Evolutionary conservation across 2,797 vertebrate genomes (phyloP).

Genomic region (Novumbra hubbsi): DNA sequence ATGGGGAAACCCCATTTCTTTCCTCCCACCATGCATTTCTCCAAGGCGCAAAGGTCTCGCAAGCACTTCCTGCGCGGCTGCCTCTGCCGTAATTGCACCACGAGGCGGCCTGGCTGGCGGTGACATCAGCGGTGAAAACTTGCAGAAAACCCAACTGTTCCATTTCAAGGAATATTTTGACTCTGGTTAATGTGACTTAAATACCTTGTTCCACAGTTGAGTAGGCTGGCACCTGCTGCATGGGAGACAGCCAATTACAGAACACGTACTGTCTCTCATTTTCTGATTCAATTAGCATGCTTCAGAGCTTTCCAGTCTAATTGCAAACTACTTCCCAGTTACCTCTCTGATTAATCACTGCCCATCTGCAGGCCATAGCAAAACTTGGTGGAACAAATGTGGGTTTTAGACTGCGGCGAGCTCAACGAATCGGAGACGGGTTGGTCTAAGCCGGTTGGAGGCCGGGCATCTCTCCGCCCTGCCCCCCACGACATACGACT

Average conservation of each 20-base stretch:
- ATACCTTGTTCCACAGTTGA: conserved; percentile 99
- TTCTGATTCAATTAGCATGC: conserved; percentile 99
- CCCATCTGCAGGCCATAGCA: conserved; percentile 95
- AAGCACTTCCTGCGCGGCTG: conserved; percentile 42
- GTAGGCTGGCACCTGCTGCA: conserved; percentile 99
- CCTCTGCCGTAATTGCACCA: conserved; percentile 43
- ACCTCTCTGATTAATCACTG: conserved; percentile 99
- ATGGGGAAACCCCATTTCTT: background rate
- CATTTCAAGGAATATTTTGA: conserved; percentile 98
- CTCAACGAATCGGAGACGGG: conserved; percentile 79
- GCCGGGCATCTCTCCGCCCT: conserved; percentile 4
- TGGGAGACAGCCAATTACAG: conserved; percentile 97
- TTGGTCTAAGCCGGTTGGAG: conserved; percentile 20
- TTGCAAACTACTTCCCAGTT: conserved; percentile 99
- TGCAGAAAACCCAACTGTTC: conserved; percentile 98
- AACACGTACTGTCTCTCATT: conserved; percentile 92
- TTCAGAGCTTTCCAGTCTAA: conserved; percentile 99
- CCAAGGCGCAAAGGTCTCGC: conserved; percentile 24
- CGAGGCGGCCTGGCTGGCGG: conserved; percentile 32
- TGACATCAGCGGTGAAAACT: conserved; percentile 86
- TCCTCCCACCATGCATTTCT: conserved; percentile 24
- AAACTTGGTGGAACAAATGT: conserved; percentile 97
- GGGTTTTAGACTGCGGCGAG: conserved; percentile 85
- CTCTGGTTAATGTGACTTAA: conserved; percentile 98
- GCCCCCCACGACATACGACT: background rate